phyloP scores from a whole-genome alignment of 2,113 vertebrate species.

The Archilochus colubris region DNA sequence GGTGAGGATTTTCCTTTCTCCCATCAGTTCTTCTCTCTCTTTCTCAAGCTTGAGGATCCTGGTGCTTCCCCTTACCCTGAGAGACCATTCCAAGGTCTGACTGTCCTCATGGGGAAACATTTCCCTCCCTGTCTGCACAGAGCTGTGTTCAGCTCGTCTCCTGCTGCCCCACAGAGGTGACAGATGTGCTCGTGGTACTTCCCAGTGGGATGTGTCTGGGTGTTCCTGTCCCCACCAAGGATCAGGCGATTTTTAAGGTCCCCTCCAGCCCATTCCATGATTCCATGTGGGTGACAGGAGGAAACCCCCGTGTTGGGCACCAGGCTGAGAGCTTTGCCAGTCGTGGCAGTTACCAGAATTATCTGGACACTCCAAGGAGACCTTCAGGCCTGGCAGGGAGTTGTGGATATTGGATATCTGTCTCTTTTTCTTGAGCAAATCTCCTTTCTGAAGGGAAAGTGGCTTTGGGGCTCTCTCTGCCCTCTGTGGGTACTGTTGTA shows the following conservation, averaged over 20 bases:
- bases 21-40: too few species aligned
- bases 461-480: neutral
- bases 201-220: rapidly evolving
- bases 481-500: neutral
- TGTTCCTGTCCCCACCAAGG: neutral
- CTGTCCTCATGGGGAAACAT: too few species aligned
- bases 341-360: rapidly evolving
- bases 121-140: neutral
- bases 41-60: too few species aligned
- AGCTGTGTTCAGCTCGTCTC: rapidly evolving
- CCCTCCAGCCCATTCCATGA: too few species aligned
- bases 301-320: rapidly evolving
- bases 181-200: neutral
- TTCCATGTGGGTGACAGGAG: rapidly evolving
- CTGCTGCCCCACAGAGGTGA: rapidly evolving
- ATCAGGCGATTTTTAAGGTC: too few species aligned
- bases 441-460: rapidly evolving
- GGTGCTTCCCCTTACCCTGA: too few species aligned
- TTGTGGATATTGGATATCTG: neutral
- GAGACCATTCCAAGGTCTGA: too few species aligned
- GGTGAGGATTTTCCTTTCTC: too few species aligned
- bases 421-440: neutral
- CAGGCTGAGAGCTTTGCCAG: neutral
- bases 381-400: rapidly evolving
- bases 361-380: rapidly evolving